A percentile compares a stretch with the other conserved stretches of the same genome.
phyloP scores from a whole-genome alignment of 2,888 invertebrate species.

The Pandemis cinnamomeana region DNA sequence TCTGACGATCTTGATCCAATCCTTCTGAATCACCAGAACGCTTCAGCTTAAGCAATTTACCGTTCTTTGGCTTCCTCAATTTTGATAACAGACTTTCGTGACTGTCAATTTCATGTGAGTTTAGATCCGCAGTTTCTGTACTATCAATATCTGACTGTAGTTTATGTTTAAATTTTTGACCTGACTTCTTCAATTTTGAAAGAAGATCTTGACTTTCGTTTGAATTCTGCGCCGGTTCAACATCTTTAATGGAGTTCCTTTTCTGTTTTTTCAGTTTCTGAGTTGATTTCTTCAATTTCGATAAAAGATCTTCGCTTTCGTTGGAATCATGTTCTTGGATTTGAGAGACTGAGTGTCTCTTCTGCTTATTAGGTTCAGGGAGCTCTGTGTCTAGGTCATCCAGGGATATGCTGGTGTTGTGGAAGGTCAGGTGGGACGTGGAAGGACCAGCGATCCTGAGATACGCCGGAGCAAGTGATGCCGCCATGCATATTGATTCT shows the following conservation, averaged over 20 bases:
- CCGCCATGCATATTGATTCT: conserved; percentile 86
- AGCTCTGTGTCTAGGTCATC: conserved; percentile 49
- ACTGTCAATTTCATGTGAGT: conserved; percentile 5
- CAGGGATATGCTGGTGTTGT: conserved; percentile 67
- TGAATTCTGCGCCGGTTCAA: conserved; percentile 7
- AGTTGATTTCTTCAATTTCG: conserved; percentile 15
- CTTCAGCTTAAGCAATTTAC: background rate
- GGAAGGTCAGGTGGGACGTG: conserved; percentile 78
- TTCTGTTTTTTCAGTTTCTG: conserved; percentile 1
- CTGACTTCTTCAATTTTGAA: conserved; percentile 25
- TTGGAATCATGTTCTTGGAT: background rate
- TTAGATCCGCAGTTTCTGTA: background rate
- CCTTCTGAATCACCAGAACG: conserved; percentile 7
- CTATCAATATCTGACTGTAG: background rate
- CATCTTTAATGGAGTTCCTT: conserved; percentile 9
- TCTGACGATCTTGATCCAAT: conserved; percentile 29
- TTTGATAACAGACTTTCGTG: conserved; percentile 23
- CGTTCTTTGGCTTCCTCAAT: conserved; percentile 9
- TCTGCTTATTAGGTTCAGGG: conserved; percentile 39
- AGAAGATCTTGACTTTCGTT: conserved; percentile 21
- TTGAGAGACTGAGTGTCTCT: conserved; percentile 40
- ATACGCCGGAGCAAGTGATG: conserved; percentile 88
- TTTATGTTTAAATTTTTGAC: conserved; percentile 18
- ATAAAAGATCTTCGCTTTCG: conserved; percentile 3
- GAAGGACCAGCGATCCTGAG: conserved; percentile 89